Conservation (phyloP, 2,797 vertebrate genomes). For the Anguilla anguilla region DNA sequence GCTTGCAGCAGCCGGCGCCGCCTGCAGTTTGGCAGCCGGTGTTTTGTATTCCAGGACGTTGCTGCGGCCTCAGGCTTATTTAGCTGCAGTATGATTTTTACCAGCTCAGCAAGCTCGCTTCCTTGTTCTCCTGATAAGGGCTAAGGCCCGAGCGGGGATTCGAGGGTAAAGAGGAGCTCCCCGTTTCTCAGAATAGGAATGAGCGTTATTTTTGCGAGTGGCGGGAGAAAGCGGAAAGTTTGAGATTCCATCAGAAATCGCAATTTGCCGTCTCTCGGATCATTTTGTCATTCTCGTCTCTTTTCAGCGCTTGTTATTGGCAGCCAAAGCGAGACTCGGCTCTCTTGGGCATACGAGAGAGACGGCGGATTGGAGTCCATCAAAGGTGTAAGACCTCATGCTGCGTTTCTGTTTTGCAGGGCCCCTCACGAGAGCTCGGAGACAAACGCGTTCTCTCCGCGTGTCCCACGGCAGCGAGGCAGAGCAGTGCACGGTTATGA, state of each 20-base stretch:
- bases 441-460: slow-evolving; percentile 41
- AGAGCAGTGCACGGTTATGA: slow-evolving; percentile 61
- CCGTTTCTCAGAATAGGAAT: slow-evolving; percentile 36
- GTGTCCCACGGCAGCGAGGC: slow-evolving; percentile 15
- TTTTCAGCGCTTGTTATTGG: neutral
- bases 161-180: slow-evolving; percentile 17
- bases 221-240: slow-evolving; percentile 42
- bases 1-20: neutral
- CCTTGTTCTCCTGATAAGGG: slow-evolving; percentile 50
- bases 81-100: neutral
- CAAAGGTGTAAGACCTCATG: slow-evolving; percentile 60
- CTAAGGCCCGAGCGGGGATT: slow-evolving; percentile 45
- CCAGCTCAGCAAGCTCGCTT: slow-evolving; percentile 29
- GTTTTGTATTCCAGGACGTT: neutral
- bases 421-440: slow-evolving; percentile 60
- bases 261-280: slow-evolving; percentile 59
- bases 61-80: neutral
- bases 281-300: neutral
- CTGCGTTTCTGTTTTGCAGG: slow-evolving; percentile 47
- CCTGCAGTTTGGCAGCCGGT: neutral
- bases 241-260: neutral
- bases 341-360: slow-evolving; percentile 38
- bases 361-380: slow-evolving; percentile 60
- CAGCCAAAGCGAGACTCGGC: neutral
- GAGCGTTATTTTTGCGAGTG: slow-evolving; percentile 48